Conservation (phyloP, 2,888 invertebrate species). For the Zele albiditarsus region DNA sequence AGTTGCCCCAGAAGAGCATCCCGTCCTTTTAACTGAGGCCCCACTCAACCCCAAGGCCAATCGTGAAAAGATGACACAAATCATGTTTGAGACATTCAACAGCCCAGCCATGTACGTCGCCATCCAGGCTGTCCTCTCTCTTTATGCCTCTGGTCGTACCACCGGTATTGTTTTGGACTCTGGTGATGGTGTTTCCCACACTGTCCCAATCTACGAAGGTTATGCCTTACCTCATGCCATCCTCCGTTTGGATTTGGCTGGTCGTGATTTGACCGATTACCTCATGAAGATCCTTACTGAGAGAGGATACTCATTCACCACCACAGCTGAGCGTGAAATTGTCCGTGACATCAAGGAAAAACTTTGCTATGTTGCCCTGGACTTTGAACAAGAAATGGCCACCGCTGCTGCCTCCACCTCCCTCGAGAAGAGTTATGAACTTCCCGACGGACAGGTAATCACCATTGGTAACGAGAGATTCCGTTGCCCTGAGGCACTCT, state of each 20-base stretch:
- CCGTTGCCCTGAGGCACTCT: constrained; percentile 91
- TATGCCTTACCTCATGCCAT: too few relatives aligned
- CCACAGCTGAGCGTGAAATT: constrained; percentile 96
- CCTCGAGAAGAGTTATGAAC: constrained; percentile 93
- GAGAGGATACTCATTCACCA: constrained; percentile 95
- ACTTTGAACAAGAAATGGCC: constrained; percentile 97
- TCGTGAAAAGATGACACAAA: constrained; percentile 94
- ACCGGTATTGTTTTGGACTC: too few relatives aligned
- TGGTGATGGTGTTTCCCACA: too few relatives aligned
- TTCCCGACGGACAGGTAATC: constrained; percentile 91
- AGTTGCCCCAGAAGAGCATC: constrained; percentile 95
- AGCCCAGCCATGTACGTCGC: too few relatives aligned
- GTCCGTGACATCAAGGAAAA: constrained; percentile 96
- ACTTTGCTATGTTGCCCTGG: too few relatives aligned
- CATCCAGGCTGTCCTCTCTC: too few relatives aligned
- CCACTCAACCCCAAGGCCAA: constrained; percentile 96
- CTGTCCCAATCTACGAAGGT: too few relatives aligned
- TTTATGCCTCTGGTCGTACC: too few relatives aligned
- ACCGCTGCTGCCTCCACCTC: constrained; percentile 93
- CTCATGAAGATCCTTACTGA: constrained; percentile 98
- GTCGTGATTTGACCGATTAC: constrained; percentile 97
- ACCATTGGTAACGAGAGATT: constrained; percentile 92
- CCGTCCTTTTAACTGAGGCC: constrained; percentile 93
- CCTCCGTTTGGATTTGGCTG: constrained; percentile 96
- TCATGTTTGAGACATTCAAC: too few relatives aligned